These are phyloP conservation scores for Centropus unirufus DNA, from an alignment of 2,113 vertebrate species.

Conservation along the genomic window DNA sequence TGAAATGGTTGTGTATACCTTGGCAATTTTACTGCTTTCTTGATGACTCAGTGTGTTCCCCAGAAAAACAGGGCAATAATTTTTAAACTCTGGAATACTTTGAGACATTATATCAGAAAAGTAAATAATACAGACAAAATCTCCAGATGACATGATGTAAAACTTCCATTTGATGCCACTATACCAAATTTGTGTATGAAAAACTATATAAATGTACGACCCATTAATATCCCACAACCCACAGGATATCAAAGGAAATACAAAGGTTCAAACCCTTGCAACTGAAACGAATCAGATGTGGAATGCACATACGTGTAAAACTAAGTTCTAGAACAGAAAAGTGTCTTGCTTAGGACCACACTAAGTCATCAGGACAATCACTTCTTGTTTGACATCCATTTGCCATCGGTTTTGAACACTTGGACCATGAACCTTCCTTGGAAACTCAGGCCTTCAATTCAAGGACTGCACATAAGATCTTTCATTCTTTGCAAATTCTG, in stretches of 20 bases:
- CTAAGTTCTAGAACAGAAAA: not conserved
- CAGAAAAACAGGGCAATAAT: not conserved
- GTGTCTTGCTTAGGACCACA: not conserved
- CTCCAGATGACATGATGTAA: not conserved
- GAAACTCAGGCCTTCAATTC: not conserved
- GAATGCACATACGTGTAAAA: not conserved
- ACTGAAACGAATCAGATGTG: not conserved
- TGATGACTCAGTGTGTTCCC: not conserved
- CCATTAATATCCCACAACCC: not conserved
- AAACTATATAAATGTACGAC: not conserved
- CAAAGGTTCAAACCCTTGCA: not conserved
- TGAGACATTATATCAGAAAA: not conserved
- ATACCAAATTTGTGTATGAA: not conserved
- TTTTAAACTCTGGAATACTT: not conserved
- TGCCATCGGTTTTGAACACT: not conserved
- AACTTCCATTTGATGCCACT: not conserved
- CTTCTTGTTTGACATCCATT: not conserved
- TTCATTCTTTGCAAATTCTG: not conserved
- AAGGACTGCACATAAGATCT: not conserved
- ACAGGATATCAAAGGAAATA: not conserved
- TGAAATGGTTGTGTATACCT: not conserved
- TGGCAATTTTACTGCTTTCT: not conserved
- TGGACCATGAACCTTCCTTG: fast-evolving
- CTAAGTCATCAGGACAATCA: not conserved
- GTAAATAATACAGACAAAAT: not conserved